A percentile compares a stretch with the other conserved stretches of the same genome.
These are phyloP conservation scores for Channallabes apus DNA, from an alignment of 2,797 vertebrate species.

Conservation along the genomic window DNA sequence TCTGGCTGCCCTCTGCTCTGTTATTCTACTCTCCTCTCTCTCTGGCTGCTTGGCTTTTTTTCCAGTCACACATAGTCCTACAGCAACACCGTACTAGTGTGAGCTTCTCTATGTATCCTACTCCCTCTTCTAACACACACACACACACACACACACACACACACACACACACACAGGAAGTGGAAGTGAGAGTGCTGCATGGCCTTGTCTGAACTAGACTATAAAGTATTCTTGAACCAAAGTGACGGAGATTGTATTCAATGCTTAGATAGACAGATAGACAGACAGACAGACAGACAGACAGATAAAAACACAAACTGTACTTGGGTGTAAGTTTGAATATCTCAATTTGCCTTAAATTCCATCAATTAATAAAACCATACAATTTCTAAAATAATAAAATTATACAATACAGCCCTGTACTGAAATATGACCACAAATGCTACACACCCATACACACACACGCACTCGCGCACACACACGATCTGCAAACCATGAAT, in stretches of 20 bases:
- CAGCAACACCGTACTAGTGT: constrained; percentile 5
- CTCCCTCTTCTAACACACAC: not conserved
- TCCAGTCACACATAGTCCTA: not conserved
- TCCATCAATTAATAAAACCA: not conserved
- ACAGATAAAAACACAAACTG: not conserved
- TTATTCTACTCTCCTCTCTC: constrained; percentile 28
- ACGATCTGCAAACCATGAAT: not conserved
- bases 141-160: constrained; percentile 20
- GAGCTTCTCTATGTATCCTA: constrained; percentile 23
- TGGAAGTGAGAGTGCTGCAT: constrained; percentile 25
- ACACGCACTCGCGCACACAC: not conserved
- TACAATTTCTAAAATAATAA: not conserved
- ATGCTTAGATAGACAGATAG: not conserved
- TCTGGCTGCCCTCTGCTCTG: constrained; percentile 12
- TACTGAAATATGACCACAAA: not conserved
- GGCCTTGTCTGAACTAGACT: not conserved
- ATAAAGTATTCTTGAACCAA: not conserved
- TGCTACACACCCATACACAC: too few relatives aligned
- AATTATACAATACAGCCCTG: not conserved
- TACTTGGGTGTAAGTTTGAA: not conserved
- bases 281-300: too few relatives aligned
- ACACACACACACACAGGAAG: constrained; percentile 21
- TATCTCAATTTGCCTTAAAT: not conserved
- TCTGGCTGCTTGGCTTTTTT: not conserved
- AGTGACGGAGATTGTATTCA: not conserved